phyloP scores from a whole-genome alignment of 2,113 vertebrate species.

The Spilogale gracilis region DNA sequence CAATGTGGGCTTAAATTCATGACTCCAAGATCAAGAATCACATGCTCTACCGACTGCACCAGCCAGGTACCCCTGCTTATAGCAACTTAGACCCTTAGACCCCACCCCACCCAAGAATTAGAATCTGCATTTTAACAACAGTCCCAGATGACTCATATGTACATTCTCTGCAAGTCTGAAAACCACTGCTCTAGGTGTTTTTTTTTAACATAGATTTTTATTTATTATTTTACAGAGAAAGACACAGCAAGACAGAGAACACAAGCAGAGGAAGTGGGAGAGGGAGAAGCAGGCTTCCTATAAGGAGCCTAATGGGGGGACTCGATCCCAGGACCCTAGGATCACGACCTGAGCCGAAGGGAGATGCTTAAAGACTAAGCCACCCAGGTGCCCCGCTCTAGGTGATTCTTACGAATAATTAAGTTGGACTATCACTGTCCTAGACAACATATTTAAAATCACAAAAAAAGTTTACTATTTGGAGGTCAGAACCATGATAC shows the following conservation, averaged over 20 bases:
- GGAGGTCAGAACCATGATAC: background rate
- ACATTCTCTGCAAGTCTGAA: background rate
- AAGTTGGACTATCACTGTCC: background rate
- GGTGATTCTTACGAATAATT: background rate
- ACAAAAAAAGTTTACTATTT: slow-evolving; percentile 10
- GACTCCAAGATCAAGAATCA: background rate
- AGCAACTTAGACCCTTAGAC: background rate
- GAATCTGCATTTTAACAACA: background rate
- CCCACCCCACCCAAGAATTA: background rate
- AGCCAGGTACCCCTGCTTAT: background rate
- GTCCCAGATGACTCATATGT: background rate
- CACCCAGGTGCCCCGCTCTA: background rate
- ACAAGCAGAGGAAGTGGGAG: too few relatives aligned
- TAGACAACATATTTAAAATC: background rate
- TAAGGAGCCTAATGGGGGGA: too few relatives aligned
- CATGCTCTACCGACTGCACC: background rate
- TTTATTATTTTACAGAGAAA: too few relatives aligned
- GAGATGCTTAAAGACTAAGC: too few relatives aligned
- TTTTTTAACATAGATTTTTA: background rate
- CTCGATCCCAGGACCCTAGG: too few relatives aligned
- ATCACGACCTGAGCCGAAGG: too few relatives aligned
- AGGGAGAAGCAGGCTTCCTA: too few relatives aligned
- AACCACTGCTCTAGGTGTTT: background rate
- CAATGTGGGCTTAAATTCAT: background rate
- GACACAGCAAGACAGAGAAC: too few relatives aligned